These are phyloP conservation scores for Cheilosia scutellata DNA, from an alignment of 2,888 invertebrate species.

Conservation along the genomic window DNA sequence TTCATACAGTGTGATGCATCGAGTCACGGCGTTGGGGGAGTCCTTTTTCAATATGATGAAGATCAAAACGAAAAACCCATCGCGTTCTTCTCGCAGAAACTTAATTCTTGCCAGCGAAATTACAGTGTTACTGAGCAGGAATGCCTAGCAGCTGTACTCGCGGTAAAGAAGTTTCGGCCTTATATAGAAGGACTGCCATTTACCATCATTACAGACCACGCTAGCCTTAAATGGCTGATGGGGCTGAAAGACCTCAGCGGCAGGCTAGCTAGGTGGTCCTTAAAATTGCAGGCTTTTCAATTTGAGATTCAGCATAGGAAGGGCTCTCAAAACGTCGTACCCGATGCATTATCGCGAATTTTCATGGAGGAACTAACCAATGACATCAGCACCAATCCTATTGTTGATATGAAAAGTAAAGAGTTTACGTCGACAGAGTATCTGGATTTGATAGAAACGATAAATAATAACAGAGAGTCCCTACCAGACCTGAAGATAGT, in stretches of 20 bases:
- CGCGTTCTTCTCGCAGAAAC: constrained; percentile 47
- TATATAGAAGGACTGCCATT: constrained; percentile 64
- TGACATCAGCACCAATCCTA: not conserved
- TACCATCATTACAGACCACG: constrained; percentile 77
- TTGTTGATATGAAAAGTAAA: not conserved
- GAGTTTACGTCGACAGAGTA: constrained; percentile 5
- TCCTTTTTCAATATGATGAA: constrained; percentile 22
- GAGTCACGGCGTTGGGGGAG: constrained; percentile 6
- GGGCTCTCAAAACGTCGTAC: constrained; percentile 24
- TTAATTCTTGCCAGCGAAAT: constrained; percentile 43
- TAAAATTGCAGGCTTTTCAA: constrained; percentile 9
- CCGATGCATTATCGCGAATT: constrained; percentile 6
- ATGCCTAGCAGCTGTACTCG: constrained; percentile 59
- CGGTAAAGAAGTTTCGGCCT: constrained; percentile 55
- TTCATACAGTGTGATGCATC: constrained; percentile 25
- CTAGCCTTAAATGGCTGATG: constrained; percentile 77
- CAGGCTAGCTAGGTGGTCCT: not conserved
- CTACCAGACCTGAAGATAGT: too few species aligned
- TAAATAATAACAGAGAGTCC: too few species aligned
- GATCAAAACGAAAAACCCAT: constrained; percentile 17
- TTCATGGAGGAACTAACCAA: not conserved
- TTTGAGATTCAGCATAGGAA: constrained; percentile 35
- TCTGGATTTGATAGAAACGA: not conserved
- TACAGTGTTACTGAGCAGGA: constrained; percentile 55
- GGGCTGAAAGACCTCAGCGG: constrained; percentile 77